Evolutionary conservation across 2,113 vertebrate genomes (phyloP).

Genomic region (Salvelinus namaycush): DNA sequence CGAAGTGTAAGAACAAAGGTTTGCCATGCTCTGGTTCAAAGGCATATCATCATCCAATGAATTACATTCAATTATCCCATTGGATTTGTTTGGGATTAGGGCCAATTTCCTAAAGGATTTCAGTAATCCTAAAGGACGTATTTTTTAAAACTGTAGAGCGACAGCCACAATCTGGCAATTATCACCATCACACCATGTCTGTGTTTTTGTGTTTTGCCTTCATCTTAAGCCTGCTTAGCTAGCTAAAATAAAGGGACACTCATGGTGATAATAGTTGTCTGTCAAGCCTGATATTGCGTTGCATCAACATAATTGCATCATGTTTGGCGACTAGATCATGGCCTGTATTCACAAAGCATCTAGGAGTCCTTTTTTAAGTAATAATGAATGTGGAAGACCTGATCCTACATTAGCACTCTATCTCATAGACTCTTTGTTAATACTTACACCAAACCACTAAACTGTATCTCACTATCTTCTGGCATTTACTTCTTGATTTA

Average conservation of each 20-base stretch:
- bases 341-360: too few species aligned
- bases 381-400: too few species aligned
- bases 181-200: constrained; percentile 29
- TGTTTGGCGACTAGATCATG: too few species aligned
- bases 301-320: too few species aligned
- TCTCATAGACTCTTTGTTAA: too few species aligned
- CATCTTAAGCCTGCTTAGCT: not conserved
- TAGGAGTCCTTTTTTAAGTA: too few species aligned
- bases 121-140: constrained; percentile 52
- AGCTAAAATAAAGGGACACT: not conserved
- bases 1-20: constrained; percentile 43
- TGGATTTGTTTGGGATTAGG: constrained; percentile 61
- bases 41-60: constrained; percentile 26
- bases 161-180: constrained; percentile 53
- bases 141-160: constrained; percentile 37
- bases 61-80: constrained; percentile 26
- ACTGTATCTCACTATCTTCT: not conserved
- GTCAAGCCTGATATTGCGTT: too few species aligned
- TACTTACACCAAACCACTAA: not conserved
- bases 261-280: not conserved
- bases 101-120: constrained; percentile 60
- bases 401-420: too few species aligned
- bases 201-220: not conserved
- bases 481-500: not conserved
- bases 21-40: constrained; percentile 37